Conservation (phyloP, 2,888 invertebrate genomes). For the Bembecia ichneumoniformis region DNA sequence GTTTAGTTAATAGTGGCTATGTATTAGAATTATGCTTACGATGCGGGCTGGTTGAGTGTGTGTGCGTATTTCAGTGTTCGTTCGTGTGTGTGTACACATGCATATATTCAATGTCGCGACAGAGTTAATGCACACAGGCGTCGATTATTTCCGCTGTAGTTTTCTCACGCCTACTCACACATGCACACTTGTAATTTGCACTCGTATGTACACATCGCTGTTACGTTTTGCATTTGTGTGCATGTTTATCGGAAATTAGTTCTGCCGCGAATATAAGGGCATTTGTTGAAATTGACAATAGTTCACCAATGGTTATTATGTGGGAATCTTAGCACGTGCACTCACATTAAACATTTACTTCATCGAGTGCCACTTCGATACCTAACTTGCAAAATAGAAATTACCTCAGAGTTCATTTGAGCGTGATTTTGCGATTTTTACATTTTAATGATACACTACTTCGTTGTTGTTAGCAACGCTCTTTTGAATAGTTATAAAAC, state of each 20-base stretch:
- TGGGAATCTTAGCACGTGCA: conserved; percentile 56
- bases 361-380: conserved; percentile 30
- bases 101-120: conserved; percentile 27
- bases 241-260: conserved; percentile 65
- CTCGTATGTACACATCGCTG: conserved; percentile 36
- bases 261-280: conserved; percentile 49
- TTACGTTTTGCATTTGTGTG: conserved; percentile 30
- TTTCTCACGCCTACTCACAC: conserved; percentile 68
- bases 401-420: conserved; percentile 28
- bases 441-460: conserved; percentile 27
- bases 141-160: conserved; percentile 53
- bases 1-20: conserved; percentile 23
- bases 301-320: conserved; percentile 38
- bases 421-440: conserved; percentile 32
- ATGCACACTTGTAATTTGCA: conserved; percentile 49
- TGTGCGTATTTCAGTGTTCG: conserved; percentile 21
- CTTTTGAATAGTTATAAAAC: background rate
- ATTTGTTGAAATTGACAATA: conserved; percentile 58
- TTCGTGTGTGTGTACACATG: conserved; percentile 31
- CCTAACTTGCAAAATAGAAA: conserved; percentile 43
- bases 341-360: conserved; percentile 51
- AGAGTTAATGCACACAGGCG: conserved; percentile 38
- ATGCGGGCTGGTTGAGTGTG: conserved; percentile 52
- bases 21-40: conserved; percentile 25
- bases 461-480: conserved; percentile 19